Conservation (phyloP, 1,140 invertebrate species). For the Pseudomyrmex sp. region DNA sequence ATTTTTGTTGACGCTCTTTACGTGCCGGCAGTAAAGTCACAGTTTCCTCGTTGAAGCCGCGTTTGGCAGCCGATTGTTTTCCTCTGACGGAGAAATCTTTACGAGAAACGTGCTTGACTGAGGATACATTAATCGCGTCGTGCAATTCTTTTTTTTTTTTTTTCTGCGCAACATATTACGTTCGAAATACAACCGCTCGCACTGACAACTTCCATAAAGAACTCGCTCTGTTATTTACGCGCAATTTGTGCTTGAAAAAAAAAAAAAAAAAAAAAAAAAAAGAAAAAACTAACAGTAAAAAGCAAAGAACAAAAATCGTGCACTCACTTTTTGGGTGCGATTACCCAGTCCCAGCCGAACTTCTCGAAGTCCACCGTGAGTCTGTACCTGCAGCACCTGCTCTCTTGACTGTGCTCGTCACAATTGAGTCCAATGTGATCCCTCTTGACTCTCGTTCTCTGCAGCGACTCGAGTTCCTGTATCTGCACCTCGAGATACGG, state of each 20-base stretch:
- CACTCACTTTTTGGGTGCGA: constrained; percentile 93
- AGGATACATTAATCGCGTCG: constrained; percentile 32
- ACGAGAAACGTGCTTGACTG: constrained; percentile 49
- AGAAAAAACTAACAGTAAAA: background rate
- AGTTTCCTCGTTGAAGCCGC: constrained; percentile 14
- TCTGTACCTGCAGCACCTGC: constrained; percentile 95
- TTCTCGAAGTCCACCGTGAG: constrained; percentile 98
- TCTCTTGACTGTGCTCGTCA: constrained; percentile 91
- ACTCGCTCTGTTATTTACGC: no score
- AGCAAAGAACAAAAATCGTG: background rate
- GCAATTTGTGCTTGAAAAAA: no score
- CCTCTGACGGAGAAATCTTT: constrained; percentile 20
- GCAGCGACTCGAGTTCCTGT: constrained; percentile 90
- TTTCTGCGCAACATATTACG: background rate
- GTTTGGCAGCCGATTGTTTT: constrained; percentile 42
- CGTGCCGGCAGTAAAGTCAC: constrained; percentile 37
- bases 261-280: no score
- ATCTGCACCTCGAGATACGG: constrained; percentile 91
- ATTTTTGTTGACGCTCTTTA: constrained; percentile 26
- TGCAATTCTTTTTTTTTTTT: constrained; percentile 10
- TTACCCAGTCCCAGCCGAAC: constrained; percentile 99
- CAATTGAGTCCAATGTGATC: constrained; percentile 91
- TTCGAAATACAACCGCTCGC: background rate
- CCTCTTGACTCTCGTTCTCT: constrained; percentile 88
- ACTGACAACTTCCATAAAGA: background rate